A percentile compares a stretch with the other conserved stretches of the same genome.
Conservation (phyloP, 2,113 vertebrate species). For the Coregonus clupeaformis region DNA sequence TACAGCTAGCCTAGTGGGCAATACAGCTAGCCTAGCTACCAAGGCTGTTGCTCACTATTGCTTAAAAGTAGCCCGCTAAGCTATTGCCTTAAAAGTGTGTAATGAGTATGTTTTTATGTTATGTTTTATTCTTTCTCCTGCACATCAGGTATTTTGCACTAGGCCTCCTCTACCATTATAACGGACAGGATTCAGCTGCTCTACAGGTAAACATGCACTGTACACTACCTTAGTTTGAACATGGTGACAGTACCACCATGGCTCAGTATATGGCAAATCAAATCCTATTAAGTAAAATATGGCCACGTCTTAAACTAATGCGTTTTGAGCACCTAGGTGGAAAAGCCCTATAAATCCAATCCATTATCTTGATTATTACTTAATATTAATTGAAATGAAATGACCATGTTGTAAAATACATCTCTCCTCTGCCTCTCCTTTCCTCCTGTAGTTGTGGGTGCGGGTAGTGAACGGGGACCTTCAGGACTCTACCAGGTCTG, state of each 20-base stretch:
- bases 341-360: background rate
- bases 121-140: conserved; percentile 5
- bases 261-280: background rate
- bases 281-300: no score
- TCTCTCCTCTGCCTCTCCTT: background rate
- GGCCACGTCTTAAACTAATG: background rate
- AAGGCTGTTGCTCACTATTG: no score
- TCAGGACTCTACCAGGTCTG: conserved; percentile 85
- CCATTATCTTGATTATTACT: no score
- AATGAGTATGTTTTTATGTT: conserved; percentile 13
- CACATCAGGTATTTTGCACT: conserved; percentile 88
- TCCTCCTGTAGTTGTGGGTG: conserved; percentile 85
- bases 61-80: no score
- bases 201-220: conserved; percentile 78
- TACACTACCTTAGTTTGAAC: background rate
- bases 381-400: no score
- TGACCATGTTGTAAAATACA: no score
- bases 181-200: conserved; percentile 87
- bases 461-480: conserved; percentile 90
- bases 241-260: background rate
- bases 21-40: no score
- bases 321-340: background rate
- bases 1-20: no score
- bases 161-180: conserved; percentile 91
- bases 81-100: no score